Evolutionary conservation across 2,113 vertebrate species (phyloP), one percentile per base, ranked within the genome.

Genomic region (Catharus minimus): DNA sequence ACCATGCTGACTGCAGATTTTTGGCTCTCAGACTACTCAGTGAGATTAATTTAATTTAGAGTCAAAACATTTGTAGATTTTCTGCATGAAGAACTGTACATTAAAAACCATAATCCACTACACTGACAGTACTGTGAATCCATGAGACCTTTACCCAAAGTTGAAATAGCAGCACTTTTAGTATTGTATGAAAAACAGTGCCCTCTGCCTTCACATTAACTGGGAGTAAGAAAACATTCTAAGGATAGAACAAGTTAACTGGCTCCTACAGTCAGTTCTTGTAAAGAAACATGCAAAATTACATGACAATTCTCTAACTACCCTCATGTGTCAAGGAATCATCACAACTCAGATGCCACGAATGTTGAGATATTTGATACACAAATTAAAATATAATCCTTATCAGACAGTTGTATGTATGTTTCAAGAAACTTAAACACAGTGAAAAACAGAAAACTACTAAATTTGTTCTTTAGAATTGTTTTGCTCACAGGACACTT

Each of bases 61-160:
- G 15, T 62, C 14, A 87, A 93, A 94, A 65, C 19, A 86, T 28
- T 60, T 82, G 89, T 52, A 88, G 76, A 52, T 93, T 77, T 93
- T 93, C 81, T 87, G 84, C 74, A 84, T 65, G 71, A 92, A 91
- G 28, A 89, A 89, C 79, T 18, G 6, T 60, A 73, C 33, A 76
- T 87, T 53, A 87, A 57, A 93, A 93, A 75, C 18, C n/a, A 46
- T 21, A 86, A 90, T 84, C 56, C 68, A 66, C 58, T 82, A 46
- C 36, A n/a, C 43, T 82, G 77, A 78, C 77, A 90, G 24, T 60
- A 44, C 73, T 39, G 61, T 33, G 86, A 83, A 71, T 71, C 47
- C 24, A 11, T 1, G 41, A 86, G n/a, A 92, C 36, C 46, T 92
- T 77, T 9, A 83, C 41, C 47, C 36, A 32, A 60, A 92, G 64